Conservation (phyloP, 2,888 invertebrate genomes). For the Megalurothrips usitatus region DNA sequence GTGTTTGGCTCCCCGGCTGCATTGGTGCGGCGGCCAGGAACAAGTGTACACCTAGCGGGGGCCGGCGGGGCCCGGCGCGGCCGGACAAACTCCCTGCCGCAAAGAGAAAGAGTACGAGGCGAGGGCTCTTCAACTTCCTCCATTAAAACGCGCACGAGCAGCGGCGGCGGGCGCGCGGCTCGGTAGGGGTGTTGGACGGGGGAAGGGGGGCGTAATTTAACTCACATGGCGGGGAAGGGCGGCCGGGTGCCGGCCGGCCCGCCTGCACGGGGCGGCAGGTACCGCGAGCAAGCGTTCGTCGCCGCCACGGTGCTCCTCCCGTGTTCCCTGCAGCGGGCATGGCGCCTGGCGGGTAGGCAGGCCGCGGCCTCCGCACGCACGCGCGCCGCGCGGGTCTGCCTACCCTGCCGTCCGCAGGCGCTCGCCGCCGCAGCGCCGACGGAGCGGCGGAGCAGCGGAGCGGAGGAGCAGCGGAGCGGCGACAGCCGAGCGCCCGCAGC, state of each 20-base stretch:
- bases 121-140: background rate
- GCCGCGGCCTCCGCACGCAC: too few species aligned
- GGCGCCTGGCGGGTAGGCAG: too few species aligned
- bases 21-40: background rate
- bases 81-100: background rate
- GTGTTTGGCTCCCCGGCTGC: too few species aligned
- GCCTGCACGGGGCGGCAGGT: too few species aligned
- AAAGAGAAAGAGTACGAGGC: background rate
- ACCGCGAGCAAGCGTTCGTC: too few species aligned
- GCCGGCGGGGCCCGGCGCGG: background rate
- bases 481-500: background rate
- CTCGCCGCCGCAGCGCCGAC: background rate
- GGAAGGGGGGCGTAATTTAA: background rate
- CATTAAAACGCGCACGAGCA: constrained; percentile 3
- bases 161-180: too few species aligned
- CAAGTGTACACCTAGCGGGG: background rate
- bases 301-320: too few species aligned
- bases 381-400: too few species aligned
- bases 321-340: too few species aligned
- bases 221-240: background rate
- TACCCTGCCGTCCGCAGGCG: too few species aligned
- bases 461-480: background rate
- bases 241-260: too few species aligned
- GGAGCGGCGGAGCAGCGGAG: background rate
- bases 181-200: background rate